Conservation (phyloP, 2,888 invertebrate genomes). For the Rhagonycha fulva region DNA sequence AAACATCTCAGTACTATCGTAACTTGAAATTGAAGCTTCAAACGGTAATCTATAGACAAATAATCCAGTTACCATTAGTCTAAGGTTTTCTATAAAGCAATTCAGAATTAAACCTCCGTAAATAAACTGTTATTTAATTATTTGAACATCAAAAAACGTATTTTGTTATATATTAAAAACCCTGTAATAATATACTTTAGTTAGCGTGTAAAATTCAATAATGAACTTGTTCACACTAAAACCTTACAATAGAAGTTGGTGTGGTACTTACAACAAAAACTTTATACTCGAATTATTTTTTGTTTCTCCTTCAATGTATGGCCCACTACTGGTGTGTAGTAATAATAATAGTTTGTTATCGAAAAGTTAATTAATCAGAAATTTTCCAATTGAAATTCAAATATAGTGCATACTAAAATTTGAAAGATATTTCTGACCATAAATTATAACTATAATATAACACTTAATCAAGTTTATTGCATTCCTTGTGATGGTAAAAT, state of each 20-base stretch:
- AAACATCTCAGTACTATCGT: too few relatives aligned
- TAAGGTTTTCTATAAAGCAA: too few relatives aligned
- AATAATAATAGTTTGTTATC: not conserved
- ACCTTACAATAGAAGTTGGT: not conserved
- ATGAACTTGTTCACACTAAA: not conserved
- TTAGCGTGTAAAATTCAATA: not conserved
- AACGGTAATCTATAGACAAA: too few relatives aligned
- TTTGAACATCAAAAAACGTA: too few relatives aligned
- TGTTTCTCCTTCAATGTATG: not conserved
- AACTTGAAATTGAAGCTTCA: too few relatives aligned
- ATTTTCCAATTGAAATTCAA: conserved; percentile 5
- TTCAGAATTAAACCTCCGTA: too few relatives aligned
- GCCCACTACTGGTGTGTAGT: not conserved
- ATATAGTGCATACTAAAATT: not conserved
- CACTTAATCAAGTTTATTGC: not conserved
- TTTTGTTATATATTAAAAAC: too few relatives aligned
- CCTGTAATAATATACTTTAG: not conserved
- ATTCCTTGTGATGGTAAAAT: not conserved
- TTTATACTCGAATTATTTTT: not conserved
- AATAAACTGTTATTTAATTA: too few relatives aligned
- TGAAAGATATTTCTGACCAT: not conserved
- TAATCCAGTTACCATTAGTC: too few relatives aligned
- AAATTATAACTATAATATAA: not conserved
- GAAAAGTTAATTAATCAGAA: conserved; percentile 1
- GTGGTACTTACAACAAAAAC: not conserved